Evolutionary conservation across 2,888 invertebrate genomes (phyloP).

Genomic region (Phengaris alcon): DNA sequence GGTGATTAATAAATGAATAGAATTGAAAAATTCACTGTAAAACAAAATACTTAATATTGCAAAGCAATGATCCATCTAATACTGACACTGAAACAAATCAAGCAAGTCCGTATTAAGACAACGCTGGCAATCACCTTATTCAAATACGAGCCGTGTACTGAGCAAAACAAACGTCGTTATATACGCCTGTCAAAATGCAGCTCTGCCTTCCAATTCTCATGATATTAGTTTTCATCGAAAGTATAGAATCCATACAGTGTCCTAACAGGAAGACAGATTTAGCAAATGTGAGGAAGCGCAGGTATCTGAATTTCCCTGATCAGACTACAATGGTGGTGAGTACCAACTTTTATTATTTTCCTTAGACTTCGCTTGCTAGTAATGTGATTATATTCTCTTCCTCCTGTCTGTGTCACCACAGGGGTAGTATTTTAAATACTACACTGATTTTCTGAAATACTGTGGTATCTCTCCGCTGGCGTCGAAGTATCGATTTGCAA

Average conservation of each 20-base stretch:
- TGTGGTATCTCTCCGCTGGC: too few relatives aligned
- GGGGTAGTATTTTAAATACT: too few relatives aligned
- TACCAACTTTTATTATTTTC: neutral
- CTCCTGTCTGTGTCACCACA: too few relatives aligned
- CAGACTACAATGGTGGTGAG: conserved; percentile 22
- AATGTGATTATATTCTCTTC: too few relatives aligned
- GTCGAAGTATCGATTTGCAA: too few relatives aligned
- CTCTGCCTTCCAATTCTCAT: neutral
- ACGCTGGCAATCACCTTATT: conserved; percentile 12
- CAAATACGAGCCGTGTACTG: neutral
- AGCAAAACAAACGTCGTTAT: conserved; percentile 20
- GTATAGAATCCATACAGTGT: neutral
- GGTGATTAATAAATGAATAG: too few relatives aligned
- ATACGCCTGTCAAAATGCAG: conserved; percentile 2
- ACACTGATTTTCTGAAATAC: too few relatives aligned
- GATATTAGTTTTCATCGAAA: neutral
- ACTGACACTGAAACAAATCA: neutral
- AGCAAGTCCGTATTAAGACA: conserved; percentile 1
- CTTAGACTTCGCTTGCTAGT: too few relatives aligned
- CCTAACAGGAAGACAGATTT: conserved; percentile 19
- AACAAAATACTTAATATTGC: too few relatives aligned
- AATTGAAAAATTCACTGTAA: too few relatives aligned
- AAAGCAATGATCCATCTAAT: neutral
- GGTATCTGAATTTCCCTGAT: conserved; percentile 28
- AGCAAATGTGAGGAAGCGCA: conserved; percentile 14